Base-by-base conservation (phyloP, 1,140 invertebrate genomes). In the Aphidius gifuensis region DNA sequence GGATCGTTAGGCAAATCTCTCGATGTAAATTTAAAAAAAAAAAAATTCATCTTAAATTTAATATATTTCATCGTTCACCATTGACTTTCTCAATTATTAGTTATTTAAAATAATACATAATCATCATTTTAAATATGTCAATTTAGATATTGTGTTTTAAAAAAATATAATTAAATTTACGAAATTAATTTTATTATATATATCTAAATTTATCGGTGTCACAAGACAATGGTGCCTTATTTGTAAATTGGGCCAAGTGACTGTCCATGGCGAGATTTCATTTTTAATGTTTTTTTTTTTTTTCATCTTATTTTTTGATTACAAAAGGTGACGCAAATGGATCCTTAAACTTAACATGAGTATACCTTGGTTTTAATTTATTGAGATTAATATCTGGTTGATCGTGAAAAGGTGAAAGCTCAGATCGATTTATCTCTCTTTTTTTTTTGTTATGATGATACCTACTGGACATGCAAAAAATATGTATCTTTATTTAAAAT, bases 321-420 rank as follows among this genome's bases (percentile, higher is more conserved):
- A 21, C 16, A 49, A 49, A 49, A 49, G 7, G 16, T 49, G 23
- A 32, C 23, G 23, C 23, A 32, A 32, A 32, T 16, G n/a, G 47
- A 49, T n/a, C 47, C n/a, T 23, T 16, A 49, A 49, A 21, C 16
- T 32, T 32, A 32, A 32, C 4, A 32, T 32, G 23, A 32, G 4
- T 55, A 21, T 42, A 5, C 39, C 11, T 9, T 42, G n/a, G 40
- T 1, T 40, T 42, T 39, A 42, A n/a, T 11, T 21, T 6, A n/a
- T 23, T 53, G 32, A 39, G 23, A 39, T 59, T 16, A 55, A 44
- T 8, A 39, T 62, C 60, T 45, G 59, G n/a, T 64, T 54, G 60
- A 61, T 65, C 61, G 62, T 68, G 65, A 68, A 67, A 65, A 70
- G 64, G 70, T 73, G 71, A 74, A 71, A 74, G 71, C 66, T 67